These are phyloP conservation scores for Chesias legatella DNA, from an alignment of 2,888 invertebrate genomes.

Conservation along the genomic window DNA sequence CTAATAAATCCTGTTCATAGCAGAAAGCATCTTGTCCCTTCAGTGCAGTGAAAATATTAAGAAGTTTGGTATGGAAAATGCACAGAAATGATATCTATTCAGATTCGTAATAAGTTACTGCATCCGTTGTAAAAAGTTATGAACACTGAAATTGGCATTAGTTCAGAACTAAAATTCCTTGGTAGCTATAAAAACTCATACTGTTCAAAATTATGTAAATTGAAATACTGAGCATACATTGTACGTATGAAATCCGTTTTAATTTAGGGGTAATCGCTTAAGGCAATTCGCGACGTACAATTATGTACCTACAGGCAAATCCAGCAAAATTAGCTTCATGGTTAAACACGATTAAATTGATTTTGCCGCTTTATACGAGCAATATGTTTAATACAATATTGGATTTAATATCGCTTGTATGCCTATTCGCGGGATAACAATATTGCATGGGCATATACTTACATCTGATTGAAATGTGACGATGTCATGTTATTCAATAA, in stretches of 20 bases:
- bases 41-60: too few relatives aligned
- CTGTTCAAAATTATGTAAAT: conserved; percentile 11
- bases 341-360: conserved; percentile 58
- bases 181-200: too few relatives aligned
- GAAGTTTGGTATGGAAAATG: too few relatives aligned
- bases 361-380: conserved; percentile 44
- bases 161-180: too few relatives aligned
- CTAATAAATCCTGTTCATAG: too few relatives aligned
- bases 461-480: background rate
- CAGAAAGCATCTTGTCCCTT: too few relatives aligned
- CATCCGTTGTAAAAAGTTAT: too few relatives aligned
- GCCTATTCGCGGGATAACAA: conserved; percentile 22
- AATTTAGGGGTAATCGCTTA: conserved; percentile 37
- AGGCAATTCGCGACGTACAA: conserved; percentile 34
- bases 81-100: too few relatives aligned
- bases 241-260: conserved; percentile 16
- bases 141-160: too few relatives aligned
- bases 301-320: conserved; percentile 45
- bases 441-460: conserved; percentile 6
- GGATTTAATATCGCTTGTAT: conserved; percentile 43
- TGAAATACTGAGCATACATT: conserved; percentile 10
- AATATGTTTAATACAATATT: conserved; percentile 50
- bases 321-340: conserved; percentile 48
- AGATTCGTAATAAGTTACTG: too few relatives aligned
- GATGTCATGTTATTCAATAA: too few relatives aligned